phyloP scores from a whole-genome alignment of 2,888 invertebrate genomes.

The Carabus problematicus region DNA sequence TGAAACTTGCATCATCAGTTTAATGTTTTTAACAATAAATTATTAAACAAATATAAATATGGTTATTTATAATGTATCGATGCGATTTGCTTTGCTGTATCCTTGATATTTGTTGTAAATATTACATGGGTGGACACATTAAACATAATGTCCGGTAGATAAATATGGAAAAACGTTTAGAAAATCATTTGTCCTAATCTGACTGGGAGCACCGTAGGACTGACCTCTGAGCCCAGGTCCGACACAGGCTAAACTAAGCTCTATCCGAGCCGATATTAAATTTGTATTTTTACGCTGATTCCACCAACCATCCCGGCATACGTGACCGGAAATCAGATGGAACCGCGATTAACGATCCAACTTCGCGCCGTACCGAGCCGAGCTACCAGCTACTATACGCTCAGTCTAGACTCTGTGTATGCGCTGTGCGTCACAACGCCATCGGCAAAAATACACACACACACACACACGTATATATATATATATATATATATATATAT shows the following conservation, averaged over 20 bases:
- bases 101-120: too few species aligned
- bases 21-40: too few species aligned
- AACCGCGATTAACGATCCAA: constrained; percentile 65
- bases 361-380: constrained; percentile 32
- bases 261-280: constrained; percentile 63
- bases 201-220: constrained; percentile 1
- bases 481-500: neutral
- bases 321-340: constrained; percentile 65
- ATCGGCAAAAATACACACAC: neutral
- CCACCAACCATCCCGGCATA: constrained; percentile 63
- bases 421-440: too few species aligned
- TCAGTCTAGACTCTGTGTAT: too few species aligned
- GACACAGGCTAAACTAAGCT: constrained; percentile 48
- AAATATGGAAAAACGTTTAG: constrained; percentile 33
- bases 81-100: too few species aligned
- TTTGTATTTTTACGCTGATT: constrained; percentile 71
- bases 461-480: neutral
- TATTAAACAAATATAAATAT: too few species aligned
- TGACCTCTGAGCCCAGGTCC: neutral
- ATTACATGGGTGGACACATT: too few species aligned
- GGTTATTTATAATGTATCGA: too few species aligned
- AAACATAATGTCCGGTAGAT: constrained; percentile 2
- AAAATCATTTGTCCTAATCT: constrained; percentile 33
- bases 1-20: too few species aligned
- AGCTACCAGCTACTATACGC: constrained; percentile 2